Percentiles rank a stretch among this genome's conserved stretches.
phyloP scores from a whole-genome alignment of 1,140 invertebrate species.

The Lycorma delicatula region DNA sequence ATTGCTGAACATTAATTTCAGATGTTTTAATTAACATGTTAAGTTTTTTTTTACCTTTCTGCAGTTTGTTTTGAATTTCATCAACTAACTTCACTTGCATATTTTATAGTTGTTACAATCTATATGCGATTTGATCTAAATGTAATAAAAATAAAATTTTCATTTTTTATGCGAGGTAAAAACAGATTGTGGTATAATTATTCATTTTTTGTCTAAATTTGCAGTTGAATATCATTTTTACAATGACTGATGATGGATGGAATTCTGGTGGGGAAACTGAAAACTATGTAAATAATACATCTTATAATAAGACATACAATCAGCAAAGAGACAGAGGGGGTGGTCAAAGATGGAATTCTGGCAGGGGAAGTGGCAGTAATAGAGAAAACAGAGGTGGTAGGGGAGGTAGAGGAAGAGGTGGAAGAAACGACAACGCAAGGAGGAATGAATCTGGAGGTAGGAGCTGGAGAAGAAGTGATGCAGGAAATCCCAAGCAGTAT shows the following conservation, averaged over 20 bases:
- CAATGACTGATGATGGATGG: conserved; percentile 15
- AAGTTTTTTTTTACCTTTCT: no score
- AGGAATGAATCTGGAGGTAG: background rate
- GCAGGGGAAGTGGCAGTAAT: background rate
- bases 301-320: background rate
- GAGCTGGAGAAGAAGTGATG: background rate
- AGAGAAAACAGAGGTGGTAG: background rate
- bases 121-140: no score
- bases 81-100: no score
- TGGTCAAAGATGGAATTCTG: background rate
- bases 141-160: no score
- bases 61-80: no score
- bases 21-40: no score
- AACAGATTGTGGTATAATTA: no score
- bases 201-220: no score
- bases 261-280: conserved; percentile 10
- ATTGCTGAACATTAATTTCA: no score
- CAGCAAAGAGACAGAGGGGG: background rate
- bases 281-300: background rate
- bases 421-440: background rate
- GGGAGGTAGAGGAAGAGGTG: conserved; percentile 4
- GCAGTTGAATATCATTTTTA: no score
- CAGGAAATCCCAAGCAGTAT: background rate
- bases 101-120: no score
- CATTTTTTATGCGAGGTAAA: no score